Conservation (phyloP, 2,888 invertebrate genomes). For the Hypercompe scribonia region DNA sequence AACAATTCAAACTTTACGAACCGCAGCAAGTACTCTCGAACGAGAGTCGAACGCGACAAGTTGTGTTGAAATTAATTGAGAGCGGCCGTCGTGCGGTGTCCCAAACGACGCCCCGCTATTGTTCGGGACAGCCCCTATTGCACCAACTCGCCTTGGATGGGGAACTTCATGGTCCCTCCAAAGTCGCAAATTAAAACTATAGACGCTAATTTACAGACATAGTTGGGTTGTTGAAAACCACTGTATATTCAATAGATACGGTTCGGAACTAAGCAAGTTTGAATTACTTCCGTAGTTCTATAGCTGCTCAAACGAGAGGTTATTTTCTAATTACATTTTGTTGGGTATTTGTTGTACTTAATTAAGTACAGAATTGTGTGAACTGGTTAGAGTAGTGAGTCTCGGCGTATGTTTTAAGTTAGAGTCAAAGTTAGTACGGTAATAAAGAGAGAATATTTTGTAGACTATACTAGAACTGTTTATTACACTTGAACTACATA, state of each 20-base stretch:
- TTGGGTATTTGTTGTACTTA: conserved; percentile 37
- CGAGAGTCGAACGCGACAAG: conserved; percentile 43
- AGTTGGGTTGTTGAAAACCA: conserved; percentile 48
- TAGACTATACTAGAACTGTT: background rate
- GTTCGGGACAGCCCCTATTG: conserved; percentile 30
- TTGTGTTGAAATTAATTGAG: conserved; percentile 55
- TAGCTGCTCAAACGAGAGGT: conserved; percentile 20
- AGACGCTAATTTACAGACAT: conserved; percentile 49
- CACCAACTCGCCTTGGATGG: background rate
- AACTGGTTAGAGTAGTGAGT: conserved; percentile 27
- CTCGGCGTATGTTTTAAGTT: background rate
- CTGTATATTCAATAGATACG: conserved; percentile 44
- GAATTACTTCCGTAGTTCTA: conserved; percentile 19
- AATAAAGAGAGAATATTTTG: background rate
- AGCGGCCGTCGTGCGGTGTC: conserved; percentile 38
- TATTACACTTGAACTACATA: background rate
- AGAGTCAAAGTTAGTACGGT: background rate
- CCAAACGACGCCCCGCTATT: conserved; percentile 32
- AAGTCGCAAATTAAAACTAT: conserved; percentile 46
- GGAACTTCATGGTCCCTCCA: background rate
- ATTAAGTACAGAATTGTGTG: conserved; percentile 23
- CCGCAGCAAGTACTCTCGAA: conserved; percentile 31
- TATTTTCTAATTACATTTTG: conserved; percentile 46
- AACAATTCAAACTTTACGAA: conserved; percentile 44
- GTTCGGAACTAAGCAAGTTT: conserved; percentile 28